Conservation (phyloP, 2,113 vertebrate genomes). For the Cyanoderma ruficeps region DNA sequence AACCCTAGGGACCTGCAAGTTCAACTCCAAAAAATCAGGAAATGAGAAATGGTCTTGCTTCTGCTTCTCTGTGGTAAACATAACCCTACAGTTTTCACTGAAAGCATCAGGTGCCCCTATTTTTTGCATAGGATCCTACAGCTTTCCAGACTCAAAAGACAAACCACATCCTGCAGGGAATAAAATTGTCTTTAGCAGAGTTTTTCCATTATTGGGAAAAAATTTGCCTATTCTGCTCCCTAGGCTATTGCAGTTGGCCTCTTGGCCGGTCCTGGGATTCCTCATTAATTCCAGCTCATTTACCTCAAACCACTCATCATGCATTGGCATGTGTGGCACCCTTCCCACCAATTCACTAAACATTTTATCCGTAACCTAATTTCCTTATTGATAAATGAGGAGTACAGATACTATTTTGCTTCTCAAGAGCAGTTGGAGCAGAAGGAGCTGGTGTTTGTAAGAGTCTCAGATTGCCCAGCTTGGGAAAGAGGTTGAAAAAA, state of each 20-base stretch:
- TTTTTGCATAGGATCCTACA: neutral
- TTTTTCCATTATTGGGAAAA: neutral
- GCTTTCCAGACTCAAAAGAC: neutral
- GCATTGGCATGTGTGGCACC: neutral
- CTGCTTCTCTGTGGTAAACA: neutral
- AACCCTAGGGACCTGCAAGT: neutral
- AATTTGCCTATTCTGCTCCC: neutral
- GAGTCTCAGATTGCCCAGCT: neutral
- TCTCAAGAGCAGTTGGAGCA: neutral
- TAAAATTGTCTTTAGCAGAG: neutral
- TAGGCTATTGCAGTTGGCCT: neutral
- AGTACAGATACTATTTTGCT: neutral
- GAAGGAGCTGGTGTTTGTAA: neutral
- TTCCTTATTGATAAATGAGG: neutral
- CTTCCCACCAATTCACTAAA: neutral
- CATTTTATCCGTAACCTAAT: neutral
- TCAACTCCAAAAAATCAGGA: neutral
- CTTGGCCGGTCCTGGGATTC: neutral
- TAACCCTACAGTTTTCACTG: neutral
- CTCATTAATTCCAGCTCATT: neutral
- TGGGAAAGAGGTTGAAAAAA: neutral
- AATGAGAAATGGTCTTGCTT: neutral
- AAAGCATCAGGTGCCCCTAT: neutral
- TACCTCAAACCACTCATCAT: neutral
- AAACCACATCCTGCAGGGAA: neutral